Base-by-base conservation (phyloP, 2,113 vertebrate genomes). In the Corythornis cristatus region DNA sequence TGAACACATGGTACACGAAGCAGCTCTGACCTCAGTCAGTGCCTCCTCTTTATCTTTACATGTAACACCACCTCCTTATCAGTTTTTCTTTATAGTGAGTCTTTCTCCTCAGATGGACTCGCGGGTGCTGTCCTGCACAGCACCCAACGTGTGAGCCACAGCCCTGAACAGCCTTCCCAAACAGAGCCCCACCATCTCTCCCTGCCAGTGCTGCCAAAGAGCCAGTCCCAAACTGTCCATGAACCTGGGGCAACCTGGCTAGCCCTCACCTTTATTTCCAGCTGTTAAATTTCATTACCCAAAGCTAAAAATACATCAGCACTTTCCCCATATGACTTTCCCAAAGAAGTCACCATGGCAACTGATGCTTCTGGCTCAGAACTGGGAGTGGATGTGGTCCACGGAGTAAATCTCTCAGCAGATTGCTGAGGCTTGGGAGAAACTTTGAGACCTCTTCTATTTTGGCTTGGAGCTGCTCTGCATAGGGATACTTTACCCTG, bases 301-400 rank as follows among this genome's bases (percentile, higher is more conserved):
- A 79, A 76, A 74, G 93, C 96, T 96, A 96, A 94, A 96, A 96
- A 93, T 95, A 93, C 60, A 71, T 11, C 93, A n/a, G 71, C 86
- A 14, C 83, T 95, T 94, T 93, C 81, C 96, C 92, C 71, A 76
- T 83, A 58, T 48, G 89, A 79, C 64, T 96, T 85, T 62, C 72
- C 81, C 93, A 71, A 82, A 80, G 57, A 89, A 93, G 74, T 95
- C 43, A 0, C 86, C 89, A 95, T 96, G 89, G 91, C 77, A 94
- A 96, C 90, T 50, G 94, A 92, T 96, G 92, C 92, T 96, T 33
- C 84, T 6, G 50, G 57, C 88, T 86, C 88, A 28, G 76, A 81
- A 83, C 76, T 65, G 66, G 21, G 35, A 45, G 83, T 0, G 7
- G 74, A 84, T 42, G 66, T 82, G 83, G 65, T 67, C 84, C 74